Percentiles rank a stretch among this genome's conserved stretches.
Evolutionary conservation across 1,140 invertebrate genomes (phyloP).

Genomic region (Diuraphis noxia): DNA sequence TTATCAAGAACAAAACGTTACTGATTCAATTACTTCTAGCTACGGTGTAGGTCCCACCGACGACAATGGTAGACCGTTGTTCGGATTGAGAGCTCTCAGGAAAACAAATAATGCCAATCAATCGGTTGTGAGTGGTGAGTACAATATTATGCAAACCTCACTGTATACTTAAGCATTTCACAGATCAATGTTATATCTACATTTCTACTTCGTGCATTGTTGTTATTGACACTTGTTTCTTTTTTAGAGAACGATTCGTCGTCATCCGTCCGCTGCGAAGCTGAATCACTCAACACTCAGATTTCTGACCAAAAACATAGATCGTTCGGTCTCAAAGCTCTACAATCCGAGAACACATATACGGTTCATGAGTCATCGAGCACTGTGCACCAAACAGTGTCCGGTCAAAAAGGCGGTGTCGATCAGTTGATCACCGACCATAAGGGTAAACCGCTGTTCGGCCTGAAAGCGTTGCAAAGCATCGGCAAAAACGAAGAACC

Average conservation of each 20-base stretch:
- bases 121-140: neutral
- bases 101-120: constrained; percentile 62
- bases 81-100: constrained; percentile 73
- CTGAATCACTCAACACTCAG: neutral
- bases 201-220: neutral
- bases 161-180: neutral
- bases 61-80: constrained; percentile 74
- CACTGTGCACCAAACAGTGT: constrained; percentile 27
- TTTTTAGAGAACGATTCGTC: neutral
- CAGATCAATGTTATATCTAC: neutral
- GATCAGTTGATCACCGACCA: constrained; percentile 55
- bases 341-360: constrained; percentile 49
- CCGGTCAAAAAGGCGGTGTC: constrained; percentile 9
- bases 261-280: neutral
- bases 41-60: constrained; percentile 81
- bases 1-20: constrained; percentile 38
- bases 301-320: constrained; percentile 55
- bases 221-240: neutral
- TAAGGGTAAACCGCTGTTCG: constrained; percentile 58
- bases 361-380: neutral
- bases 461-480: constrained; percentile 57
- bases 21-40: constrained; percentile 74
- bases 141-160: neutral
- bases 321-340: constrained; percentile 58
- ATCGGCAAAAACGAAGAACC: constrained; percentile 34